phyloP scores from a whole-genome alignment of 2,888 invertebrate species.

The Uloborus plumipes region DNA sequence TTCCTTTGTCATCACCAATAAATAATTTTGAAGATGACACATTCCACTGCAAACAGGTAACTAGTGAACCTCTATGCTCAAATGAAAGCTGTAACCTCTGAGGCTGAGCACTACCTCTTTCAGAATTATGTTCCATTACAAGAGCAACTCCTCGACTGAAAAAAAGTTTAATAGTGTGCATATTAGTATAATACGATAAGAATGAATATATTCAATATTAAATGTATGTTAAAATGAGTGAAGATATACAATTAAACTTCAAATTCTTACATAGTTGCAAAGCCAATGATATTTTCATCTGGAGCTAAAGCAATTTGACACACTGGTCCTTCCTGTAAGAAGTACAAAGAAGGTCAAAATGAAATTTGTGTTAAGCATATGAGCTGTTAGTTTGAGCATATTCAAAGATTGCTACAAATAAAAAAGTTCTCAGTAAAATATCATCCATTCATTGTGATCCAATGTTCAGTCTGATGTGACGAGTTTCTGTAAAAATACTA shows the following conservation, averaged over 20 bases:
- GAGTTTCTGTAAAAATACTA: no score
- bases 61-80: conserved; percentile 59
- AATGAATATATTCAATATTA: background rate
- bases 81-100: conserved; percentile 63
- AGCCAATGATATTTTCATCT: conserved; percentile 64
- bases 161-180: background rate
- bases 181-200: background rate
- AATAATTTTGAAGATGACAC: conserved; percentile 56
- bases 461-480: no score
- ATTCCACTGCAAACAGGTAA: conserved; percentile 64
- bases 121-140: conserved; percentile 63
- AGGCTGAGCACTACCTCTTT: conserved; percentile 52
- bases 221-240: background rate
- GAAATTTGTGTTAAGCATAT: background rate
- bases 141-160: conserved; percentile 59
- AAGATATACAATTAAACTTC: no score
- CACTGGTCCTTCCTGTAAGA: conserved; percentile 59
- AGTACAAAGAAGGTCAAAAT: background rate
- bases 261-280: conserved; percentile 50
- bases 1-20: conserved; percentile 61
- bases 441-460: no score
- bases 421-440: no score
- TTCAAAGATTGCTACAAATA: no score
- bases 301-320: conserved; percentile 56
- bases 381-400: background rate